A percentile compares a stretch with the other conserved stretches of the same genome.
Evolutionary conservation across 2,888 invertebrate genomes (phyloP).

Genomic region (Ectropis crepuscularia): DNA sequence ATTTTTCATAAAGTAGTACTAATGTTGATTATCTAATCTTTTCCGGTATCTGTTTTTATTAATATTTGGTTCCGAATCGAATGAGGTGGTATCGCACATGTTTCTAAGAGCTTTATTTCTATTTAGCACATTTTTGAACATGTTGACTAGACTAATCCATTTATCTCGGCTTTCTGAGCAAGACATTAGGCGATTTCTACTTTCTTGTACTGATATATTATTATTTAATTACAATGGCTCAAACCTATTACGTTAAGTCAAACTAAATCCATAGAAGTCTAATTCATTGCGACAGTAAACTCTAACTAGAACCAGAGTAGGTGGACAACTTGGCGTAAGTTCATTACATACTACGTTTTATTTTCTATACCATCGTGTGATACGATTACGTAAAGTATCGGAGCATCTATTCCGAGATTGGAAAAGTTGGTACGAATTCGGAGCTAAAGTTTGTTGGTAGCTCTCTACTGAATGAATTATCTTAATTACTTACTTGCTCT

Average conservation of each 20-base stretch:
- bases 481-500: conserved; percentile 51
- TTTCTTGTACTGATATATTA: too few relatives aligned
- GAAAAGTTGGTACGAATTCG: conserved; percentile 51
- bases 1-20: too few relatives aligned
- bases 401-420: conserved; percentile 51
- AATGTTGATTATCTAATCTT: too few relatives aligned
- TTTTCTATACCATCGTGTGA: conserved; percentile 39
- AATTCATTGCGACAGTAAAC: conserved; percentile 17
- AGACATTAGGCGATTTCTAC: too few relatives aligned
- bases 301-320: conserved; percentile 14
- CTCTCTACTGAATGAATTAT: conserved; percentile 51
- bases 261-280: conserved; percentile 1
- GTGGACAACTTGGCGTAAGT: conserved; percentile 15
- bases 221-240: background rate
- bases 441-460: conserved; percentile 40
- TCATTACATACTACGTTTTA: conserved; percentile 33
- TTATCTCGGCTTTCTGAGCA: too few relatives aligned
- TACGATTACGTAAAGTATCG: conserved; percentile 45
- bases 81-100: too few relatives aligned
- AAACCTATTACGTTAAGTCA: background rate
- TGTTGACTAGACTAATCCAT: too few relatives aligned
- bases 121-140: too few relatives aligned
- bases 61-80: too few relatives aligned
- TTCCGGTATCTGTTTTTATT: too few relatives aligned
- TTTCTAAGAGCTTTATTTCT: too few relatives aligned